Evolutionary conservation across 2,888 invertebrate genomes (phyloP), one percentile per base, ranked within the genome.

Genomic region (Lasioglossum calceatum): DNA sequence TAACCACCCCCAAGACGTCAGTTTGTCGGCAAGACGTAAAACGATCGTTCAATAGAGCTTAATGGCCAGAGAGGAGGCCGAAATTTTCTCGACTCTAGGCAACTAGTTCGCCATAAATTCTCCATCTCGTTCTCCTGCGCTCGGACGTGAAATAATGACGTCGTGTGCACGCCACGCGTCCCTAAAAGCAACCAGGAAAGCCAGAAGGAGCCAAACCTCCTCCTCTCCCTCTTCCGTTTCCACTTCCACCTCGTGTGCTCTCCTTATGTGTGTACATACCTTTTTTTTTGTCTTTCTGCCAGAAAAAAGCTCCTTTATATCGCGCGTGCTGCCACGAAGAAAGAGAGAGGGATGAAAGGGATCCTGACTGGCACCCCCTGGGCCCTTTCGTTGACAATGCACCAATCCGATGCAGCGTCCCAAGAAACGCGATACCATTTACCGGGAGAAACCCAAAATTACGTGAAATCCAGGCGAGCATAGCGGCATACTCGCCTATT

Each of bases 381-480:
- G 87, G 87, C 77, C 80, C 90, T 92, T 90, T 89, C 89, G 89
- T 90, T 90, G 91, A 92, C 92, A 92, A 92, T 93, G 89, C 91
- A 61, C 87, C 91, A 87, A 90, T 91, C 87, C 89, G 86, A 84
- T 83, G 88, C 87, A 87, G 72, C 89, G 91, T 90, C 87, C 89
- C 77, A 89, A 93, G 94, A 93, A 94, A 94, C 89, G 93, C 93
- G 94, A 94, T 94, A 94, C 92, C 91, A 87, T 93, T 93, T 93
- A 92, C 91, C 81, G 87, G 85, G 85, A 84, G 91, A 92, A 93
- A 94, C 93, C 94, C 92, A 88, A 91, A 93, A 94, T 94, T 94
- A 94, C 92, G 91, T 91, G 92, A 92, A 92, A 92, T 90, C 87
- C 88, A 79, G 89, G 81, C 77, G 73, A 81, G 85, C 82, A 75